phyloP scores from a whole-genome alignment of 23 tunicate species.

The Styela clava region DNA sequence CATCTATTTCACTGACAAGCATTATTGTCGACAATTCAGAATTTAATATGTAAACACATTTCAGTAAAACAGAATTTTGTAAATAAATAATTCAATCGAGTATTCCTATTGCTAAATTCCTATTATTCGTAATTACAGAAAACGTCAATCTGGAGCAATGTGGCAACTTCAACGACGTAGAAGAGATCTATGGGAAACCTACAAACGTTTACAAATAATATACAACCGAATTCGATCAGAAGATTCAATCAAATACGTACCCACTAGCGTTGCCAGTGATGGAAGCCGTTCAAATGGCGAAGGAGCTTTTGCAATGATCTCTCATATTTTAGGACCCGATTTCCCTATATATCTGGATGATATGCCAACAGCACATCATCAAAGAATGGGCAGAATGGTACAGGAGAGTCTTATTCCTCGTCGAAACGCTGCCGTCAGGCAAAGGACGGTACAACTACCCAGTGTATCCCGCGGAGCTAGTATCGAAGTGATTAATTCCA shows the following conservation, averaged over 20 bases:
- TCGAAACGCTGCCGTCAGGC: neutral
- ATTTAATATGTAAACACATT: too few species aligned
- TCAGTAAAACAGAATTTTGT: too few species aligned
- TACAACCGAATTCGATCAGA: neutral
- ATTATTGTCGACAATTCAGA: too few species aligned
- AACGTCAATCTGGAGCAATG: slow-evolving; percentile 20
- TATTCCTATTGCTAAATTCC: too few species aligned
- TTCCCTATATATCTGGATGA: neutral
- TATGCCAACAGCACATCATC: neutral
- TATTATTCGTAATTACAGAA: neutral
- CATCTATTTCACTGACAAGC: too few species aligned
- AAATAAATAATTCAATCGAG: too few species aligned
- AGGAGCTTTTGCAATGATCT: neutral
- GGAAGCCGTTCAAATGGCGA: neutral
- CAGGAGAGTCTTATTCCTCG: neutral
- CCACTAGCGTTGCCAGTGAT: neutral
- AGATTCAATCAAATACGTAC: neutral
- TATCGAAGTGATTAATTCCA: neutral
- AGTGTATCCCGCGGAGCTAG: neutral
- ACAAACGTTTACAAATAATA: neutral
- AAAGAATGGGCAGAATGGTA: neutral
- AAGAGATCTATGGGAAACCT: neutral
- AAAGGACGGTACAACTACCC: neutral
- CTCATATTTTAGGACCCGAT: neutral
- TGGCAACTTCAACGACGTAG: neutral